Conservation (phyloP, 2,797 vertebrate genomes). For the Microhierax caerulescens region DNA sequence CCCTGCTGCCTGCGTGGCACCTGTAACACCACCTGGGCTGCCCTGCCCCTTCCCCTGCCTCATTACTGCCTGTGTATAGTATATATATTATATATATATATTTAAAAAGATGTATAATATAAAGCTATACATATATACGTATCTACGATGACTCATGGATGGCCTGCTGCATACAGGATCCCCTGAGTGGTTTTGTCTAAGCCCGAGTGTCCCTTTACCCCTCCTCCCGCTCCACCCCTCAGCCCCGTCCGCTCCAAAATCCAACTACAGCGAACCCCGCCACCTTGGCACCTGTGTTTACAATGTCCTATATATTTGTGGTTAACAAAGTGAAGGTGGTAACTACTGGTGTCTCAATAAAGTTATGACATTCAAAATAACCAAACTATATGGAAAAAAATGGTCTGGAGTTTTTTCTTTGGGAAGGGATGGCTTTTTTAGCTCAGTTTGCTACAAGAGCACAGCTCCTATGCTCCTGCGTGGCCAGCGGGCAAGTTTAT, state of each 20-base stretch:
- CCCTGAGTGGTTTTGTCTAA: conserved; percentile 57
- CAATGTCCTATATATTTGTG: conserved; percentile 75
- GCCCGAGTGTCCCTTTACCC: conserved; percentile 32
- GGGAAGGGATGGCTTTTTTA: neutral
- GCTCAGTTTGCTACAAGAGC: neutral
- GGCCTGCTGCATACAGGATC: conserved; percentile 58
- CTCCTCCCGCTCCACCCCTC: neutral
- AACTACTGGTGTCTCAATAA: conserved; percentile 82
- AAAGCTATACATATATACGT: conserved; percentile 75
- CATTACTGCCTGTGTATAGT: conserved; percentile 80
- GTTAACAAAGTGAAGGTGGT: conserved; percentile 82
- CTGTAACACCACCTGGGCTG: conserved; percentile 43
- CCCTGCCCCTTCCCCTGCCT: conserved; percentile 31
- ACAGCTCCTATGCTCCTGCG: neutral
- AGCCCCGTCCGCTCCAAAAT: neutral
- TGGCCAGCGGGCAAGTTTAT: neutral
- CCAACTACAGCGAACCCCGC: conserved; percentile 38
- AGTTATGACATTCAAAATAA: conserved; percentile 73
- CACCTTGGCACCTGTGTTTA: conserved; percentile 71
- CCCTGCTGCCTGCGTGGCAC: conserved; percentile 4
- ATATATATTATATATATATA: conserved; percentile 80
- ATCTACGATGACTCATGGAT: conserved; percentile 63
- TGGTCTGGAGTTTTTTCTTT: conserved; percentile 8
- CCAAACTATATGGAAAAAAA: conserved; percentile 16
- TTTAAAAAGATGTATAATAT: conserved; percentile 78